Evolutionary conservation across 2,113 vertebrate species (phyloP).

Genomic region (Orcinus orca): DNA sequence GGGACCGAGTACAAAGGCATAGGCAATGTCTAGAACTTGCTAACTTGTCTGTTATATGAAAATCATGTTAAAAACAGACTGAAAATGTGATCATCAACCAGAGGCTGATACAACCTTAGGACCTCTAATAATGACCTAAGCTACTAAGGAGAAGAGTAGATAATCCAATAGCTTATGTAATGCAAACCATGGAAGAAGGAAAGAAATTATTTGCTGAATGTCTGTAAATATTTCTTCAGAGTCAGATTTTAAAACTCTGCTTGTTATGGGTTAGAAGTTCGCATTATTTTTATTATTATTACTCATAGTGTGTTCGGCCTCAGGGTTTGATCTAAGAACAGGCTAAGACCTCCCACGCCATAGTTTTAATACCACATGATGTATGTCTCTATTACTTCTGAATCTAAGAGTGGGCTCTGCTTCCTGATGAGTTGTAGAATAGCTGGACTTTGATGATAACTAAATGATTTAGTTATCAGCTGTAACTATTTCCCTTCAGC

Average conservation of each 20-base stretch:
- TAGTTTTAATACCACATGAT: slow-evolving; percentile 33
- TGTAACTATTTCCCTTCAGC: background rate
- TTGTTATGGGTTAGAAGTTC: slow-evolving; percentile 67
- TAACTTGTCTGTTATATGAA: slow-evolving; percentile 1
- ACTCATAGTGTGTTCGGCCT: slow-evolving; percentile 39
- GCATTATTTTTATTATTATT: slow-evolving; percentile 68
- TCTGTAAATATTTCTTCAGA: slow-evolving; percentile 1
- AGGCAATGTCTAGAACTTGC: background rate
- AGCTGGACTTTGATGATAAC: slow-evolving; percentile 36
- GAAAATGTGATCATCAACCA: background rate
- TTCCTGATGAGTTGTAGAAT: slow-evolving; percentile 59
- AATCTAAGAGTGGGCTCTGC: slow-evolving; percentile 62
- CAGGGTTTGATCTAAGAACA: slow-evolving; percentile 50
- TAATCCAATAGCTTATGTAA: slow-evolving; percentile 15
- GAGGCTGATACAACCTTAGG: background rate
- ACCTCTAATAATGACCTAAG: background rate
- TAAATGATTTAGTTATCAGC: slow-evolving; percentile 18
- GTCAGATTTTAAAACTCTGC: background rate
- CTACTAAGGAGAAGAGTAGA: background rate
- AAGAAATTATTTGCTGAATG: background rate
- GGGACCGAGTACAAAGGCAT: background rate
- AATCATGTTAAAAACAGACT: background rate
- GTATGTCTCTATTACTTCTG: slow-evolving; percentile 47
- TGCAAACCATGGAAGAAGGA: background rate
- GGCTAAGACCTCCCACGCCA: slow-evolving; percentile 53